phyloP scores from a whole-genome alignment of 2,888 invertebrate genomes.

The Luffia ferchaultella region DNA sequence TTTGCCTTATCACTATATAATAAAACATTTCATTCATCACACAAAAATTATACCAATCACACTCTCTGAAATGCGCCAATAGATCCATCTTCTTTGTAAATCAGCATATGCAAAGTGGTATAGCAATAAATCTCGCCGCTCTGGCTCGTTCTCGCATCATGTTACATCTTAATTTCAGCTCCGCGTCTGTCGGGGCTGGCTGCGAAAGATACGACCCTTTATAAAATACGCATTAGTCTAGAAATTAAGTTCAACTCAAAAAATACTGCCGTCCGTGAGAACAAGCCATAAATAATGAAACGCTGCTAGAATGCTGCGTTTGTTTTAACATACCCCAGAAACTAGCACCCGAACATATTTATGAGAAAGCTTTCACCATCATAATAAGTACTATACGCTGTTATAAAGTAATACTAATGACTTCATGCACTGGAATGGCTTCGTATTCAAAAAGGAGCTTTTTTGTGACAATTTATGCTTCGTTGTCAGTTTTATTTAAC shows the following conservation, averaged over 20 bases:
- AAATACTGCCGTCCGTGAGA: slow-evolving; percentile 42
- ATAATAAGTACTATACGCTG: slow-evolving; percentile 28
- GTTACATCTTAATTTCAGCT: slow-evolving; percentile 69
- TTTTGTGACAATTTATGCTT: neutral
- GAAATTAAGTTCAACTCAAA: slow-evolving; percentile 56
- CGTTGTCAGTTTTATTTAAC: neutral
- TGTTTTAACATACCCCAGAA: slow-evolving; percentile 58
- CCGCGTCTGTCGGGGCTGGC: slow-evolving; percentile 57
- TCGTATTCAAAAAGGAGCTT: neutral
- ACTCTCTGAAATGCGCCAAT: slow-evolving; percentile 8
- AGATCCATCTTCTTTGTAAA: slow-evolving; percentile 56
- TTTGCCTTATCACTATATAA: too few relatives aligned
- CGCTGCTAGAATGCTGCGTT: slow-evolving; percentile 55
- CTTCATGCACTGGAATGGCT: neutral
- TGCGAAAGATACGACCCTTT: slow-evolving; percentile 61
- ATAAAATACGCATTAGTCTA: slow-evolving; percentile 64
- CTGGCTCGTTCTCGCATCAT: slow-evolving; percentile 69
- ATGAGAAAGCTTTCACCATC: slow-evolving; percentile 31
- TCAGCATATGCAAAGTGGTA: slow-evolving; percentile 69
- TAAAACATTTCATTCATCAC: too few relatives aligned
- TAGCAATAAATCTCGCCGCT: slow-evolving; percentile 66
- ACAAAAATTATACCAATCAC: too few relatives aligned
- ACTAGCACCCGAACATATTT: slow-evolving; percentile 44
- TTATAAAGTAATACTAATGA: slow-evolving; percentile 13
- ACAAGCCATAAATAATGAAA: slow-evolving; percentile 53